Evolutionary conservation across 1,140 invertebrate genomes (phyloP).

Genomic region (Euura lappo): DNA sequence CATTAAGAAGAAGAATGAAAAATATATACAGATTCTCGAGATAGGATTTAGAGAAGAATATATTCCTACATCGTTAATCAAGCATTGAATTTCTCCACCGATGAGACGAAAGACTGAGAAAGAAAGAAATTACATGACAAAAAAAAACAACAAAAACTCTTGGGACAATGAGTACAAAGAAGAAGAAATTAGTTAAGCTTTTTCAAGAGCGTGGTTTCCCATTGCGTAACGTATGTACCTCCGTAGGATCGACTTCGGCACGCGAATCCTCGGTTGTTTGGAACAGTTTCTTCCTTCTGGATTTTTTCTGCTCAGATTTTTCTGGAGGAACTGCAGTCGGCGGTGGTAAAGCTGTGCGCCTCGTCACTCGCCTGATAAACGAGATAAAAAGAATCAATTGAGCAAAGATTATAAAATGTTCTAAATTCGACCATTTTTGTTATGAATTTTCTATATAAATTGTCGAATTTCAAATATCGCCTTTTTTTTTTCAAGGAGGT

Average conservation of each 20-base stretch:
- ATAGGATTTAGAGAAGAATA: not conserved
- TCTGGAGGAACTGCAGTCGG: constrained; percentile 14
- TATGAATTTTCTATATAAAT: no score
- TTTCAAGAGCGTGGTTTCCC: not conserved
- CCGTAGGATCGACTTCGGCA: constrained; percentile 34
- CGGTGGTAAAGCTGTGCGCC: constrained; percentile 22
- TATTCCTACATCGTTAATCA: not conserved
- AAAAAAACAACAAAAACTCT: not conserved
- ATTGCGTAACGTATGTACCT: constrained; percentile 23
- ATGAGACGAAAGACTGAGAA: not conserved
- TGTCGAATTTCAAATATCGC: no score
- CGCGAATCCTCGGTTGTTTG: constrained; percentile 29
- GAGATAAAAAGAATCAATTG: constrained; percentile 1
- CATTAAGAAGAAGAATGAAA: not conserved
- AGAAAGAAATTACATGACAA: not conserved
- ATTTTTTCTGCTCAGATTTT: constrained; percentile 18
- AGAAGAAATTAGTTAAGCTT: constrained; percentile 9
- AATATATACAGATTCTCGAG: not conserved
- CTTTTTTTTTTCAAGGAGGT: not conserved
- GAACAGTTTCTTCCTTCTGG: constrained; percentile 41
- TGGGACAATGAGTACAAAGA: constrained; percentile 5
- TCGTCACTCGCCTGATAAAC: constrained; percentile 15
- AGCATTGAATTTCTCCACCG: not conserved
- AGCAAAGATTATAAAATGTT: no score
- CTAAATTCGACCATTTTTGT: no score